Evolutionary conservation across 2,888 invertebrate species (phyloP), one percentile per base, ranked within the genome.

Genomic region (Idaea aversata): DNA sequence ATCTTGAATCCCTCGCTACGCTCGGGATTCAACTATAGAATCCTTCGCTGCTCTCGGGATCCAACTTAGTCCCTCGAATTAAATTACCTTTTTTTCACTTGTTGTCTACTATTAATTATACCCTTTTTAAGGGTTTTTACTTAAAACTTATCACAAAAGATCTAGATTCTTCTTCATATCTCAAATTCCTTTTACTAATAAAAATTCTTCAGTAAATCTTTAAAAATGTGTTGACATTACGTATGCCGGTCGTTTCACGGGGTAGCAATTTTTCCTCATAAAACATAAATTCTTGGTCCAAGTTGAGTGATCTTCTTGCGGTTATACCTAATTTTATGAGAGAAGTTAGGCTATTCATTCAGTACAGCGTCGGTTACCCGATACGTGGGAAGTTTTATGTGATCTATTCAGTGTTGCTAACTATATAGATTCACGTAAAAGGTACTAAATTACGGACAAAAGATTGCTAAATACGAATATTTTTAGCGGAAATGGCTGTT

Each of bases 251-350:
- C 68, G 73, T 72, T 70, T 72, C 75, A 63, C 65, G 68, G 68
- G 65, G 15, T 70, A 76, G 83, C 84, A 80, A 89, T 91, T 90
- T 90, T 90, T 90, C 89, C 83, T 87, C 86, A 88, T 90, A 87
- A 89, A 90, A 85, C 81, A 86, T 87, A 90, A 88, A 88, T 87
- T 88, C 85, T 82, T 81, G 82, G 79, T 80, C 77, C 86, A 88
- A 74, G 88, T 88, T 87, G 88, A 88, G 85, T 87, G 90, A 90
- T 90, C 90, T 88, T 83, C 78, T 74, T 75, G 80, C 81, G 86
- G 88, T 89, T 86, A 85, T 86, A 83, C 86, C 87, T 89, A 88
- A 90, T 90, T 90, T 90, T 91, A 91, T 83, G 87, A 79, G 75
- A 64, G 80, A 91, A 91, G 76, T 91, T 91, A 84, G 70, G 72